These are phyloP conservation scores for Antechinus stuartii DNA, from an alignment of 2,113 vertebrate genomes.

Conservation along the genomic window DNA sequence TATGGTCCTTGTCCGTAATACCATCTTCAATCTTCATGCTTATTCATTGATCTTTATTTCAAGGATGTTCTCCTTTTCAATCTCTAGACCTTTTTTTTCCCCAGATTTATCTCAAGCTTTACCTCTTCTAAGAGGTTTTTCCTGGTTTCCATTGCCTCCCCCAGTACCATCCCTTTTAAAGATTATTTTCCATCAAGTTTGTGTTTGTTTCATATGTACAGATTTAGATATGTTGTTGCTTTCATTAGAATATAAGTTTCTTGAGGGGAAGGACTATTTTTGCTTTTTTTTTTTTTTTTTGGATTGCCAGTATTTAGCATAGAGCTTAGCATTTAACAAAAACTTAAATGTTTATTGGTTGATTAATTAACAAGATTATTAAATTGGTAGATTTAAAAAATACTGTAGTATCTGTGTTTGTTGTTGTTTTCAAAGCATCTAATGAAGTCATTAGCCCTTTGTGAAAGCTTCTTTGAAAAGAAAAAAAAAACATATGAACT, in stretches of 20 bases:
- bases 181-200: not conserved
- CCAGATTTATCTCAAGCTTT: not conserved
- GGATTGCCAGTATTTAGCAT: not conserved
- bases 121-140: too few species aligned
- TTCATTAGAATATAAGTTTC: not conserved
- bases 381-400: not conserved
- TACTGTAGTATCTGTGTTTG: not conserved
- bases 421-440: not conserved
- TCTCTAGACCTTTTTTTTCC: not conserved
- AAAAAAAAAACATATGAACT: not conserved
- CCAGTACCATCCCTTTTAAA: not conserved
- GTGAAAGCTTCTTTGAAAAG: not conserved
- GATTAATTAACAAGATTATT: not conserved
- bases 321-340: not conserved
- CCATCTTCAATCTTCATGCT: not conserved
- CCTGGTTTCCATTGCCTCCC: not conserved
- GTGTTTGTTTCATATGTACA: not conserved
- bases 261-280: not conserved
- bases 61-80: not conserved
- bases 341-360: not conserved
- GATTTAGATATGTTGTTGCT: not conserved
- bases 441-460: not conserved
- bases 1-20: not conserved
- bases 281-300: not conserved
- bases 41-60: not conserved